A percentile compares a stretch with the other conserved stretches of the same genome.
Evolutionary conservation across 2,113 vertebrate genomes (phyloP).

Genomic region (Proteles cristata): DNA sequence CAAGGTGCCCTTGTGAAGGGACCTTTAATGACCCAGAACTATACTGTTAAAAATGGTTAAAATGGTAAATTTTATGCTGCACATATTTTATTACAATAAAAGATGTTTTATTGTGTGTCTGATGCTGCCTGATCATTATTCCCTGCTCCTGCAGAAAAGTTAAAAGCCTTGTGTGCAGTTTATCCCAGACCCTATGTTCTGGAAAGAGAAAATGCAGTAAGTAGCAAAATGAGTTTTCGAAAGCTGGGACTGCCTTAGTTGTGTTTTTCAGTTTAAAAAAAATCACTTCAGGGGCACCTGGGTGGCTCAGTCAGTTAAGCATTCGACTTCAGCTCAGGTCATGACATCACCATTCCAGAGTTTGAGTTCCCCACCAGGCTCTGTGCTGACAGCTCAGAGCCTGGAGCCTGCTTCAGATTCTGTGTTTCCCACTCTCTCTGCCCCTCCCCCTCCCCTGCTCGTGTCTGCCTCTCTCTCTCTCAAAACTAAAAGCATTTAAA

Average conservation of each 20-base stretch:
- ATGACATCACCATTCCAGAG: no score
- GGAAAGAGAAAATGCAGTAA: constrained; percentile 17
- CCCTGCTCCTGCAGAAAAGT: neutral
- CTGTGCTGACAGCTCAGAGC: no score
- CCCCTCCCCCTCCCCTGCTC: no score
- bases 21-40: neutral
- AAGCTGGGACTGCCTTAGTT: neutral
- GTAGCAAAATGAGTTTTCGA: neutral
- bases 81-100: neutral
- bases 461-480: no score
- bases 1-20: neutral
- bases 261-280: neutral
- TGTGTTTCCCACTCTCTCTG: no score
- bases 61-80: neutral
- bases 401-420: no score
- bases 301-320: no score
- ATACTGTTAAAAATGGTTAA: neutral
- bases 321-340: no score
- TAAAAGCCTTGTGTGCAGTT: neutral
- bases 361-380: no score
- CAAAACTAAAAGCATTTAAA: neutral
- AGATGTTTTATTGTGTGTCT: neutral
- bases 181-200: neutral
- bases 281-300: neutral
- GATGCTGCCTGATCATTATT: neutral